Evolutionary conservation across 2,888 invertebrate species (phyloP).

Genomic region (Melanotus villosus): DNA sequence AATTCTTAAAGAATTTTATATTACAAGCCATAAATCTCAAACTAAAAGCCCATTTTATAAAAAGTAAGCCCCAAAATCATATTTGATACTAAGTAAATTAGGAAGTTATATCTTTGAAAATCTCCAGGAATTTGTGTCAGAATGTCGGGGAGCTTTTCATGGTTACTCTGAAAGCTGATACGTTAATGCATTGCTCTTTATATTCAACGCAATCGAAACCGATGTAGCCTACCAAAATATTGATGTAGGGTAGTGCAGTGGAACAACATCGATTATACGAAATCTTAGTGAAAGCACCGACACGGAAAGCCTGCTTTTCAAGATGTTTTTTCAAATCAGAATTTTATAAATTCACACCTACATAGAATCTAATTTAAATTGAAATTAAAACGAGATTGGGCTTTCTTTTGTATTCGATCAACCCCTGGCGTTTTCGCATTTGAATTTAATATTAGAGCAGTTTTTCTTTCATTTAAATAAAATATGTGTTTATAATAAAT

Average conservation of each 20-base stretch:
- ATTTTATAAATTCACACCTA: background rate
- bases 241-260: background rate
- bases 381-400: too few relatives aligned
- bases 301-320: background rate
- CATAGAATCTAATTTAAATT: too few relatives aligned
- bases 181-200: constrained; percentile 28
- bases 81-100: background rate
- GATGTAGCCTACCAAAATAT: constrained; percentile 20
- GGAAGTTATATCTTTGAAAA: background rate
- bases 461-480: too few relatives aligned
- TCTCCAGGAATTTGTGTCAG: constrained; percentile 17
- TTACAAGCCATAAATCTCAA: too few relatives aligned
- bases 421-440: too few relatives aligned
- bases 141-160: constrained; percentile 9
- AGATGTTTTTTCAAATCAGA: background rate
- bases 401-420: too few relatives aligned
- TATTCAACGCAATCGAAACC: constrained; percentile 10
- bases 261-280: constrained; percentile 1
- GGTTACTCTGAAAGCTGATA: constrained; percentile 14
- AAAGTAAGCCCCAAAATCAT: too few relatives aligned
- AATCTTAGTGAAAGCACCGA: background rate
- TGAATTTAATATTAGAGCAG: too few relatives aligned
- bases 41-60: too few relatives aligned
- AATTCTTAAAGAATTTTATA: too few relatives aligned
- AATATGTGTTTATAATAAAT: too few relatives aligned